phyloP scores from a whole-genome alignment of 2,797 vertebrate genomes.

The Acropternis orthonyx region DNA sequence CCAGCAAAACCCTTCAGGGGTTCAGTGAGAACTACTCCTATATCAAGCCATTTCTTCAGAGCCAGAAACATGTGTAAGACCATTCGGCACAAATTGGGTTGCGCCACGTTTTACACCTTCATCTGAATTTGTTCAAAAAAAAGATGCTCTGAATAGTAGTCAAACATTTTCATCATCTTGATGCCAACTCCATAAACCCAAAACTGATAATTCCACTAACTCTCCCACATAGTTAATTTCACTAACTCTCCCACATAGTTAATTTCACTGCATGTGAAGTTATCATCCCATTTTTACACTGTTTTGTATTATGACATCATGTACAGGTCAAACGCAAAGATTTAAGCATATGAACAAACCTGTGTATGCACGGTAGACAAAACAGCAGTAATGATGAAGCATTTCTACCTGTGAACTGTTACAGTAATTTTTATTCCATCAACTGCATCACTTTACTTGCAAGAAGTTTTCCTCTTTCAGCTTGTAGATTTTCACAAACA shows the following conservation, averaged over 20 bases:
- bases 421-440: neutral
- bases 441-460: neutral
- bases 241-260: neutral
- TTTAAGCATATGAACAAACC: neutral
- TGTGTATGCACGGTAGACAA: neutral
- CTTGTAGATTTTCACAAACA: neutral
- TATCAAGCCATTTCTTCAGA: neutral
- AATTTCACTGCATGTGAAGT: neutral
- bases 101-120: neutral
- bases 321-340: neutral
- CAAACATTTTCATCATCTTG: neutral
- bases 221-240: neutral
- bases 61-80: neutral
- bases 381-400: neutral
- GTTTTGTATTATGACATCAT: neutral
- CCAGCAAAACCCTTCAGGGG: neutral
- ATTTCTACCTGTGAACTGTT: neutral
- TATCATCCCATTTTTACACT: neutral
- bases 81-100: neutral
- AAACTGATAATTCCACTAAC: neutral
- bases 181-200: neutral
- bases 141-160: neutral
- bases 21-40: neutral
- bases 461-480: neutral
- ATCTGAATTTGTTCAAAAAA: neutral